Evolutionary conservation across 2,888 invertebrate genomes (phyloP).

Genomic region (Sphecodes monilicornis): DNA sequence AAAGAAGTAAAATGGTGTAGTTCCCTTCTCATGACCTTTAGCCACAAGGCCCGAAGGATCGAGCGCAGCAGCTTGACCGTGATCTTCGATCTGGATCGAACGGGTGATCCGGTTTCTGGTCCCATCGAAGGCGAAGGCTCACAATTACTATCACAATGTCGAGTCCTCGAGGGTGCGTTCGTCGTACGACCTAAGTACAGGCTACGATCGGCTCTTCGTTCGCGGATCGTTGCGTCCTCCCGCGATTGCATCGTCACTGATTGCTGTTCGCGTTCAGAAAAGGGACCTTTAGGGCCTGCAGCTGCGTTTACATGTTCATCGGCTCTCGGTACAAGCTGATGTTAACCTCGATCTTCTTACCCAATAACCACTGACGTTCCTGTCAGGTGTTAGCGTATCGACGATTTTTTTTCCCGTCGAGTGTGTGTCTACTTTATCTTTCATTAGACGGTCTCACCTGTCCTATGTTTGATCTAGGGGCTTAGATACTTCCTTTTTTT

Average conservation of each 20-base stretch:
- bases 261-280: slow-evolving; percentile 63
- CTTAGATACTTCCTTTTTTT: not conserved
- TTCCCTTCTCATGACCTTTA: slow-evolving; percentile 52
- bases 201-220: slow-evolving; percentile 64
- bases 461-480: not conserved
- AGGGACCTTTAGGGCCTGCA: slow-evolving; percentile 58
- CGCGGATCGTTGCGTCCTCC: slow-evolving; percentile 69
- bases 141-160: slow-evolving; percentile 80
- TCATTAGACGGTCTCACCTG: not conserved
- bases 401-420: not conserved
- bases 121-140: slow-evolving; percentile 68
- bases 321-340: slow-evolving; percentile 34
- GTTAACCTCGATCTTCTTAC: slow-evolving; percentile 45
- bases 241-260: slow-evolving; percentile 70
- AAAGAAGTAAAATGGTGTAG: not conserved
- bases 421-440: not conserved
- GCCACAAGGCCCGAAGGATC: slow-evolving; percentile 31
- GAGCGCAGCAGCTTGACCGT: slow-evolving; percentile 60
- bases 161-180: slow-evolving; percentile 72
- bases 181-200: slow-evolving; percentile 77
- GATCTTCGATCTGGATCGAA: slow-evolving; percentile 76
- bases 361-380: slow-evolving; percentile 3
- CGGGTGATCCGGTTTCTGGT: slow-evolving; percentile 78
- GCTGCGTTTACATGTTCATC: slow-evolving; percentile 67
- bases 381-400: slow-evolving; percentile 41